Evolutionary conservation across 1,140 invertebrate genomes (phyloP), one percentile per base, ranked within the genome.

Genomic region (Ctenoplectra terminalis): DNA sequence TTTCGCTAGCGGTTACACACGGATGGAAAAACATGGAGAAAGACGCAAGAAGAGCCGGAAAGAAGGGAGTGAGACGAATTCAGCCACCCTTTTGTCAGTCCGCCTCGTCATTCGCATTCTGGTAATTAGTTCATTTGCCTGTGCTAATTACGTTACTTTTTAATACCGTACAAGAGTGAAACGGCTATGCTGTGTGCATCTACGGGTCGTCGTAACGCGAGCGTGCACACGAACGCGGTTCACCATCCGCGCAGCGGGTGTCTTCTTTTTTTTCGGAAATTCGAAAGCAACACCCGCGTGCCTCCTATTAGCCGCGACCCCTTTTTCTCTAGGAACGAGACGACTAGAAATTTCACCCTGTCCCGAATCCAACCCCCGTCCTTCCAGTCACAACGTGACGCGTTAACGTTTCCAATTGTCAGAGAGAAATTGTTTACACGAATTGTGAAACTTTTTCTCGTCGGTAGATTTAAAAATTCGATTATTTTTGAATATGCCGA

Each of bases 91-190:
- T 92, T 93, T 91, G 90, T 92, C 90, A 88, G 84, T 86, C 34
- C 76, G 85, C 82, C 89, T 92, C 89, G 90, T 89, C 86, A 70
- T 89, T 90, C 90, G 89, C 80, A 91, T 93, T 92, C 91, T 93
- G 90, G 91, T 93, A 93, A 93, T 93, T 93, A 92, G 92, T 93
- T 92, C 92, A 91, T 93, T 93, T 90, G 92, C 85, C 90, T 90
- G 88, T 90, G 89, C 91, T 93, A 93, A 93, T 93, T 93, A 93
- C 91, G 85, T 90, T 90, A 90, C 87, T 81, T 88, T 90, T 91
- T 91, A 89, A 90, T 88, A 85, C 71, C 82, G 85, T 74, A 85
- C 73, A 87, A 80, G 86, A 86, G 82, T 87, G 81, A 82, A 76
- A 83, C 69, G 70, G 72, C 80, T 43, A 50, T 0, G 52, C 29